Evolutionary conservation across 2,797 vertebrate species (phyloP), one percentile per base, ranked within the genome.

Genomic region (Crocidura indochinensis): DNA sequence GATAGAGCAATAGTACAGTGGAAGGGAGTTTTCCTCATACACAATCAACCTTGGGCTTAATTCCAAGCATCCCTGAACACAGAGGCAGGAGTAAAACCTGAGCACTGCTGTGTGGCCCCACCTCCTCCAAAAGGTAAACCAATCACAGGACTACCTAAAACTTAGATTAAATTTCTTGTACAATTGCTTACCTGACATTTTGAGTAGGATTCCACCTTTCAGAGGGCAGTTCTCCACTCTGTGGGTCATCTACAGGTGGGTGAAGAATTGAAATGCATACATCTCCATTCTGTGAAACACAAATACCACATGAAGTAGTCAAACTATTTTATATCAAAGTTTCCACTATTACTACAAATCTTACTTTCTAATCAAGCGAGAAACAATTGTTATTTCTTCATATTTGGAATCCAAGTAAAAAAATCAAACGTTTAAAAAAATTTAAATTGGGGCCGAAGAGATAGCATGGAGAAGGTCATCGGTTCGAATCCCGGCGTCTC

Each of bases 211-310:
- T 99, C 99, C 99, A 99, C 98, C 99, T 98, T 96, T 99, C 99
- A 2, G 99, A 99, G 0, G 99, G 99, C 85, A 99, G 97, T 96
- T 99, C 99, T 95, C 99, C 99, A 60, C 99, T 99, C 97, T 99
- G 99, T 83, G 99, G 99, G 96, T 99, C 99, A 95, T 99, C 99
- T 94, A 99, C 99, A 82, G 99, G 99, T 26, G 99, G 99, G 90
- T 99, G 99, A 96, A 99, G 98, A 97, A 99, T 99, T 89, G 99
- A 99, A 98, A 99, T 99, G 97, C 99, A 99, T 92, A 99, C 99
- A 85, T 99, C 99, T 94, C 99, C 99, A 78, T 99, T 99, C 99
- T 99, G 97, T 20, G 95, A 97, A 87, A 97, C 87, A 97, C 46
- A 96, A 96, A 96, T 22, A 81, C 31, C 77, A 91, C 31, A 91